A percentile compares a stretch with the other conserved stretches of the same genome.
Conservation (phyloP, 2,797 vertebrate genomes). For the Cossypha niveicapilla region DNA sequence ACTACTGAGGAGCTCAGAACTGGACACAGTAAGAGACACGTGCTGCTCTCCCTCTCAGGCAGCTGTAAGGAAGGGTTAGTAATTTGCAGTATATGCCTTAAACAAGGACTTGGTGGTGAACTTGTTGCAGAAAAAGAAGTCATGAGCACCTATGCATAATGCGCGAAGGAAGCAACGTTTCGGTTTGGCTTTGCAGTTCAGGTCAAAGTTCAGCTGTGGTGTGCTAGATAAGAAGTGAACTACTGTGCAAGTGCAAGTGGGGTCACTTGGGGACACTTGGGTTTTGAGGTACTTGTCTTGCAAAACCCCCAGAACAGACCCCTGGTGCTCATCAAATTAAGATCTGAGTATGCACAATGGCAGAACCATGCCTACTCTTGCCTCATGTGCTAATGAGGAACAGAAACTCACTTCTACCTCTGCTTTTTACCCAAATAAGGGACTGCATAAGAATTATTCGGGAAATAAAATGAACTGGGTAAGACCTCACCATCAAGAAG, state of each 20-base stretch:
- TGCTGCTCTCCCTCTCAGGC: neutral
- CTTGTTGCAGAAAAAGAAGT: neutral
- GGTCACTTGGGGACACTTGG: neutral
- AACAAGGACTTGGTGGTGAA: neutral
- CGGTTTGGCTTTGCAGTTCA: neutral
- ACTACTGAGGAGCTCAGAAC: neutral
- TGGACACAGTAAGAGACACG: neutral
- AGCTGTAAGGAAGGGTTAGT: neutral
- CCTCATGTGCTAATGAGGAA: neutral
- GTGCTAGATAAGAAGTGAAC: neutral
- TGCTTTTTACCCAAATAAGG: neutral
- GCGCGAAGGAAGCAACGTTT: neutral
- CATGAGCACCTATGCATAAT: neutral
- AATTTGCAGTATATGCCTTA: neutral
- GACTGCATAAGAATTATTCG: neutral
- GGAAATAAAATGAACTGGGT: neutral
- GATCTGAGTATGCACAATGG: rapidly evolving
- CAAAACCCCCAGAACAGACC: neutral
- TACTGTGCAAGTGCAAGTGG: neutral
- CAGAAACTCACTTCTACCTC: neutral
- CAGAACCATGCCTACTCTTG: neutral
- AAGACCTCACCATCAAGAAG: neutral
- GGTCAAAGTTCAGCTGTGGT: neutral
- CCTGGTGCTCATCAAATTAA: rapidly evolving
- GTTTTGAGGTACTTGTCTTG: neutral